Evolutionary conservation across 2,113 vertebrate species (phyloP), one percentile per base, ranked within the genome.

Genomic region (Laticauda laticaudata): DNA sequence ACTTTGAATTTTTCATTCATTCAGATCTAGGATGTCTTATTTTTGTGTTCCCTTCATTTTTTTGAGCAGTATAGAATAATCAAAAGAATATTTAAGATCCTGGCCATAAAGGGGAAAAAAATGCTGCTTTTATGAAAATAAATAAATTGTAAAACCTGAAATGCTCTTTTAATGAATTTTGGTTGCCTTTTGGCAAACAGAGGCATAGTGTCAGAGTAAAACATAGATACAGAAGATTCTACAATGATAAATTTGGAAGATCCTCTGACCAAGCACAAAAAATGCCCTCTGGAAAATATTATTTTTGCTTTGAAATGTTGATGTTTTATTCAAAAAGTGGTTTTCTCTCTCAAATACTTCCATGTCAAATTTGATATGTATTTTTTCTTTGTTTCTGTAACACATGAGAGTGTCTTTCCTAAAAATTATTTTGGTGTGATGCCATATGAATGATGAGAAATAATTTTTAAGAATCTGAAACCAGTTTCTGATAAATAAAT

Each of bases 151-250:
- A 57, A 69, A 93, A 51, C 10, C 0, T 81, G 88, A 88, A 89
- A 26, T 39, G 93, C 20, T 93, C 93, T 93, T 89, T 86, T 92
- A 92, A 94, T 90, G 53, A 94, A 92, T 88, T 87, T 54, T 94
- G 20, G 10, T 57, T 89, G 48, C 0, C 0, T 26, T 95, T 91
- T 89, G 95, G 10, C 14, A 45, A 39, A 0, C 4, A 2, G 48
- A 81, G 6, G 75, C 39, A 94, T 8, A 0, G 0, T 1, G 12
- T 6, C 75, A 51, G 57, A 39, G 1, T 26, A 53, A 59, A 26
- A n/a, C 15, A 85, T 57, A 4, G 23, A 45, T 18, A 57, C 21
- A 91, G 55, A 45, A 48, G 39, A 20, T 24, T 55, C 75, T 94
- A 64, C 0, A 0, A 54, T 75, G 0, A 0, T 6, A 0, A n/a